Conservation (phyloP, 2,113 vertebrate species). For the Laticauda laticaudata region DNA sequence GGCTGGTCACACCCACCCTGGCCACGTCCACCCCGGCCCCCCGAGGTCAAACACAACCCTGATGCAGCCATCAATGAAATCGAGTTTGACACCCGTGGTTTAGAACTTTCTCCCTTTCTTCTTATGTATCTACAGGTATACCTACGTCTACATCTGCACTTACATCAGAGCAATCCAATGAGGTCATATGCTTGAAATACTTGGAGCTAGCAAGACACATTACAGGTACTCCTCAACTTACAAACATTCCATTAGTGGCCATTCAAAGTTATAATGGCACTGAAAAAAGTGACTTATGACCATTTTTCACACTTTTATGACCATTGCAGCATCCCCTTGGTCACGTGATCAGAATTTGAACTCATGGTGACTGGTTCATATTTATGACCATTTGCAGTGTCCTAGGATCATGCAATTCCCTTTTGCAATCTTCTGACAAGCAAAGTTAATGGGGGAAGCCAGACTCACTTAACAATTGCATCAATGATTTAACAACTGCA, state of each 20-base stretch:
- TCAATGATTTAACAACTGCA: neutral
- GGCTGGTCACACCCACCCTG: no score
- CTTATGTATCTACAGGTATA: neutral
- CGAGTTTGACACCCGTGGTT: no score
- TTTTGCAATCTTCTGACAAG: neutral
- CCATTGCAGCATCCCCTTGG: neutral
- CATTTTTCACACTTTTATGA: neutral
- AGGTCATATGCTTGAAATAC: neutral
- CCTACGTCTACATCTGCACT: neutral
- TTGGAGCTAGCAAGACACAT: neutral
- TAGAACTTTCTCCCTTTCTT: neutral
- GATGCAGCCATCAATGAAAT: no score
- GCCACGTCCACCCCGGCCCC: no score
- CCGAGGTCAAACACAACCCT: no score
- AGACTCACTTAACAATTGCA: neutral
- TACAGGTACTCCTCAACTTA: neutral
- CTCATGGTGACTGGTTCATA: neutral
- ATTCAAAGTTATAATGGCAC: neutral
- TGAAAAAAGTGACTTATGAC: neutral
- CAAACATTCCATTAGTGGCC: neutral
- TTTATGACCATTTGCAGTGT: neutral
- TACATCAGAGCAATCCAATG: neutral
- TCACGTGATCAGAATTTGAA: neutral
- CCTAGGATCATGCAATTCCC: neutral
- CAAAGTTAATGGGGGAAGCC: neutral